Conservation (phyloP, 1,140 invertebrate species). For the Aphelinus certus region DNA sequence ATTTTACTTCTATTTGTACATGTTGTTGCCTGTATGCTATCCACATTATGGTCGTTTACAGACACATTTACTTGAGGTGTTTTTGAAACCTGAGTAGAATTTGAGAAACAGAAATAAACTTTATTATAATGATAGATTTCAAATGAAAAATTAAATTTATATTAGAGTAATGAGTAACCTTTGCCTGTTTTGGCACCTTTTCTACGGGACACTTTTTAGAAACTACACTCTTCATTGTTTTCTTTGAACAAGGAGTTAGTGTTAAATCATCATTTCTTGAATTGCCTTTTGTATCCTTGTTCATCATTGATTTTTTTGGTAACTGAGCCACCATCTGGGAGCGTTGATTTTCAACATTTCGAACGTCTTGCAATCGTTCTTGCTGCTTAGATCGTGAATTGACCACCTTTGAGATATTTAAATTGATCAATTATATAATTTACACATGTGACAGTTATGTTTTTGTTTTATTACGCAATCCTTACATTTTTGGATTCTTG, state of each 20-base stretch:
- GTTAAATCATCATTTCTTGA: neutral
- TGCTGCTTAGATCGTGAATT: slow-evolving; percentile 41
- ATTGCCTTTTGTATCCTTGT: neutral
- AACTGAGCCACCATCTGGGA: slow-evolving; percentile 59
- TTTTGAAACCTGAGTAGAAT: neutral
- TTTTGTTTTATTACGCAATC: neutral
- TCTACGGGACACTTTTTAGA: slow-evolving; percentile 29
- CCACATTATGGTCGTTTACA: no score
- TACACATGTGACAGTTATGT: slow-evolving; percentile 11
- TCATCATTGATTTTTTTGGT: slow-evolving; percentile 33
- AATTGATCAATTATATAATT: slow-evolving; percentile 22
- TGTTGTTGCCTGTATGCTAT: neutral
- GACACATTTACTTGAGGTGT: neutral
- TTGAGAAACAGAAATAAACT: no score
- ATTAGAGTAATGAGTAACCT: neutral
- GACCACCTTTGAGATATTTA: slow-evolving; percentile 12
- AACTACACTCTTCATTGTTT: slow-evolving; percentile 13
- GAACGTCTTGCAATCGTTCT: slow-evolving; percentile 58
- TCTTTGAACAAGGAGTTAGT: neutral
- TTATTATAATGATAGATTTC: no score
- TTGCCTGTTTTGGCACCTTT: slow-evolving; percentile 7
- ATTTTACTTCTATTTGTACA: slow-evolving; percentile 20
- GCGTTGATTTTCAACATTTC: slow-evolving; percentile 64
- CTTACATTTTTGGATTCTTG: slow-evolving; percentile 50
- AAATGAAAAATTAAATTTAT: no score